phyloP scores from a whole-genome alignment of 1,140 invertebrate species.

The Drosophila repleta region DNA sequence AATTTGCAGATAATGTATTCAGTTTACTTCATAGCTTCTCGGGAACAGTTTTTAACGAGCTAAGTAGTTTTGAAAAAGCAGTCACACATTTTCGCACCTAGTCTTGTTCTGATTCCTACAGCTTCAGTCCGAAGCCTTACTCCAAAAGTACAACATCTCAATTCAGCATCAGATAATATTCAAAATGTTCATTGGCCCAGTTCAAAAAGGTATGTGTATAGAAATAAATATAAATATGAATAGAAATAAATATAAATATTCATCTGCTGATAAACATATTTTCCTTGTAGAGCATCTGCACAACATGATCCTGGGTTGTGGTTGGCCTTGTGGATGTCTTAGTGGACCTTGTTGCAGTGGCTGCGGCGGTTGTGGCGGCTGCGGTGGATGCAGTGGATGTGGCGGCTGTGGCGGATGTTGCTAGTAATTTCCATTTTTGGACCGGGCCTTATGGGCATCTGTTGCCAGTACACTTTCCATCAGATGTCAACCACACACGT shows the following conservation, averaged over 20 bases:
- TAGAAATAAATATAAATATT: neutral
- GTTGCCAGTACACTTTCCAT: neutral
- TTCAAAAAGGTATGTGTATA: constrained; percentile 25
- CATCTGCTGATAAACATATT: neutral
- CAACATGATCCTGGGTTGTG: constrained; percentile 41
- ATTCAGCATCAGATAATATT: neutral
- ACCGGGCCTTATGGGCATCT: neutral
- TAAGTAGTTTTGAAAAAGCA: too few relatives aligned
- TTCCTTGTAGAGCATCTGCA: constrained; percentile 9
- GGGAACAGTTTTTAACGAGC: too few relatives aligned
- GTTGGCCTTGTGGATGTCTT: constrained; percentile 38
- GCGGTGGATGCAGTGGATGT: constrained; percentile 23
- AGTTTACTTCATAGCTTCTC: too few relatives aligned
- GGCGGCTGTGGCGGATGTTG: constrained; percentile 5
- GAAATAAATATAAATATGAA: too few relatives aligned
- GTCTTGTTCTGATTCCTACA: neutral
- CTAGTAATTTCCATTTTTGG: neutral
- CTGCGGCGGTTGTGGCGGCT: constrained; percentile 17
- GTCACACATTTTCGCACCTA: too few relatives aligned
- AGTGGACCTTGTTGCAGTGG: constrained; percentile 31
- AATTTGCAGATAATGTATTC: too few relatives aligned
- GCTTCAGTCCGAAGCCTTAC: neutral
- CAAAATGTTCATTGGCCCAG: constrained; percentile 37
- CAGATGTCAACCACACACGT: neutral
- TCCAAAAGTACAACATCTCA: constrained; percentile 1